Evolutionary conservation across 1,140 invertebrate species (phyloP).

Genomic region (Drosophila persimilis): DNA sequence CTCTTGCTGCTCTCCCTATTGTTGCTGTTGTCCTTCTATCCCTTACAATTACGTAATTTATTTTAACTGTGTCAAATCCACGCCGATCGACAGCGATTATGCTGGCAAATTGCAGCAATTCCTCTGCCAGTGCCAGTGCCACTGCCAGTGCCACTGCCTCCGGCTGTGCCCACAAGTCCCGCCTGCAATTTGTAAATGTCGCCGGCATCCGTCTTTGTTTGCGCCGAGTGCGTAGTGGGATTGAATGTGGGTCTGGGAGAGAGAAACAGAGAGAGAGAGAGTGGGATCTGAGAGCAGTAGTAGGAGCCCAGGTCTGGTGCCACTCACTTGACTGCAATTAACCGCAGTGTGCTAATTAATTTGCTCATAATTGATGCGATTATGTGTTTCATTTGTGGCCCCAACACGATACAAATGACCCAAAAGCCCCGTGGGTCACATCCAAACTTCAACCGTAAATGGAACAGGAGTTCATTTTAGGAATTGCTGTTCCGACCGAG

Average conservation of each 20-base stretch:
- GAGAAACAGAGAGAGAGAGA: background rate
- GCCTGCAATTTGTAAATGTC: slow-evolving; percentile 76
- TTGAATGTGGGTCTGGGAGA: background rate
- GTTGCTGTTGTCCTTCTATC: slow-evolving; percentile 29
- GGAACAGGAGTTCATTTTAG: slow-evolving; percentile 22
- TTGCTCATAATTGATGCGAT: slow-evolving; percentile 81
- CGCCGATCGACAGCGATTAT: slow-evolving; percentile 78
- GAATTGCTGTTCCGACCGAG: background rate
- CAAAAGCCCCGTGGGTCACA: slow-evolving; percentile 53
- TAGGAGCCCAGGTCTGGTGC: slow-evolving; percentile 14
- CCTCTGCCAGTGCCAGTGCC: slow-evolving; percentile 44
- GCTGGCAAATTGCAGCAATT: slow-evolving; percentile 78
- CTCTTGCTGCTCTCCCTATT: slow-evolving; percentile 6
- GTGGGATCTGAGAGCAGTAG: background rate
- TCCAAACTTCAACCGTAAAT: slow-evolving; percentile 41
- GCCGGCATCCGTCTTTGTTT: slow-evolving; percentile 57
- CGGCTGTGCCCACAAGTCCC: slow-evolving; percentile 7
- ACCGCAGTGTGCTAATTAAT: slow-evolving; percentile 80
- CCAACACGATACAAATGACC: slow-evolving; percentile 36
- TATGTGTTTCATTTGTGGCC: slow-evolving; percentile 67
- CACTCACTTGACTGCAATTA: slow-evolving; percentile 76
- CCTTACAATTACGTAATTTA: slow-evolving; percentile 79
- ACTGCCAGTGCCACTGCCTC: background rate
- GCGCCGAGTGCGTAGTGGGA: background rate
- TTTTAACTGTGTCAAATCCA: slow-evolving; percentile 82